phyloP scores from a whole-genome alignment of 2,113 vertebrate genomes.

The Pelobates fuscus region DNA sequence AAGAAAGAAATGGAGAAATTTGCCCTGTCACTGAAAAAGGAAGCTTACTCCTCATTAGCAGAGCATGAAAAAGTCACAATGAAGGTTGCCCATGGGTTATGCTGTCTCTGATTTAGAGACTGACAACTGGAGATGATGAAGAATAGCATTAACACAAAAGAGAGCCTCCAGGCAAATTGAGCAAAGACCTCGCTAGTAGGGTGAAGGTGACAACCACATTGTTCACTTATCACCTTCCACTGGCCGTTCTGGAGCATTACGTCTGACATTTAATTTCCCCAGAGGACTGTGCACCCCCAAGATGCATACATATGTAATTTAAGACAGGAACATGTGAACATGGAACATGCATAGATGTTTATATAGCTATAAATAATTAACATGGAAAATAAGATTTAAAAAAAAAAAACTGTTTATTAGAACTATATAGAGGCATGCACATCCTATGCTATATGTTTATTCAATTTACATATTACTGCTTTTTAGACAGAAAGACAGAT shows the following conservation, averaged over 20 bases:
- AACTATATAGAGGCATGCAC: background rate
- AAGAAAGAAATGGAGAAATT: constrained; percentile 37
- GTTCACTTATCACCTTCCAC: constrained; percentile 51
- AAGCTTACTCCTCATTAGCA: constrained; percentile 46
- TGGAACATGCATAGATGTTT: constrained; percentile 30
- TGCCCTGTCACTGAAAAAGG: constrained; percentile 44
- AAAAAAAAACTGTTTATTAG: too few species aligned
- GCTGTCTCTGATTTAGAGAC: constrained; percentile 51
- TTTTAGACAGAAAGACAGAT: too few species aligned
- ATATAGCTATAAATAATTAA: constrained; percentile 10
- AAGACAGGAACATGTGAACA: constrained; percentile 29
- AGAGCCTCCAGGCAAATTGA: constrained; percentile 49
- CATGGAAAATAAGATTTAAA: background rate
- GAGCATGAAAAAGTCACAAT: constrained; percentile 49
- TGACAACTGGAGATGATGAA: constrained; percentile 49
- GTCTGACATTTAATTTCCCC: constrained; percentile 45
- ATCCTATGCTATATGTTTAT: too few species aligned
- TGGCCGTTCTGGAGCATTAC: constrained; percentile 39
- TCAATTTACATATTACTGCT: too few species aligned
- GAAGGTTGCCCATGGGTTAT: constrained; percentile 49
- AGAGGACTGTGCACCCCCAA: constrained; percentile 39
- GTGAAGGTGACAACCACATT: constrained; percentile 49
- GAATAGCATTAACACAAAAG: constrained; percentile 51
- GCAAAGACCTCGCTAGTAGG: constrained; percentile 47
- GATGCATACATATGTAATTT: constrained; percentile 42